These are phyloP conservation scores for Limnothrissa miodon DNA, from an alignment of 2,113 vertebrate species.

Conservation along the genomic window DNA sequence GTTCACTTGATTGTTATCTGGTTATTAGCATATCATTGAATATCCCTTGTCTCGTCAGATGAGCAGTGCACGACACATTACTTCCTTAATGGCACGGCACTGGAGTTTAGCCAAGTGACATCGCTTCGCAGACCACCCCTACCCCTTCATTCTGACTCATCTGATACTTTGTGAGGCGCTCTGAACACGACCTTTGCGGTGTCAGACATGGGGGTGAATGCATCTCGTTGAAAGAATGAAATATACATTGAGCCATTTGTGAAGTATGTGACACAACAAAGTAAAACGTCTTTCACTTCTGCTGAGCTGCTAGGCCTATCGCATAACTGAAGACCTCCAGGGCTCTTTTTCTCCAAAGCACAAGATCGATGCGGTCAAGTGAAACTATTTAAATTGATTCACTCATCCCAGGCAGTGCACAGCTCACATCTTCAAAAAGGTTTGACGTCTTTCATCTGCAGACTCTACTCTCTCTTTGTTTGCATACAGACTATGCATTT, in stretches of 20 bases:
- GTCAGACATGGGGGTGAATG: background rate
- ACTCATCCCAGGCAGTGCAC: background rate
- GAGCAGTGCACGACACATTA: background rate
- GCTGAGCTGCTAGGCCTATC: background rate
- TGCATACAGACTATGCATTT: background rate
- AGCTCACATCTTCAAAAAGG: too few species aligned
- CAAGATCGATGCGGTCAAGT: slow-evolving; percentile 11
- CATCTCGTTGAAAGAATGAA: background rate
- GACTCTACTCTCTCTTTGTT: background rate
- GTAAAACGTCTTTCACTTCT: background rate
- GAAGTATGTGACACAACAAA: background rate
- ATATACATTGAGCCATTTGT: background rate
- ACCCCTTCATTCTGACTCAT: background rate
- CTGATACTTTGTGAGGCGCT: background rate
- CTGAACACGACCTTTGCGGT: background rate
- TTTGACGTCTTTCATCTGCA: background rate
- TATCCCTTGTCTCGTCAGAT: background rate
- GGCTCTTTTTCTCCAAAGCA: background rate
- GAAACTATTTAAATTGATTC: background rate
- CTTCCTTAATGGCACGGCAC: background rate
- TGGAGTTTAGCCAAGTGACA: background rate
- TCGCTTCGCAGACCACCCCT: background rate
- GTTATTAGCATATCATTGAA: slow-evolving; percentile 15
- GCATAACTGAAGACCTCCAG: background rate
- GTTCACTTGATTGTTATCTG: slow-evolving; percentile 2